Percentiles rank a stretch among this genome's conserved stretches.
phyloP scores from a whole-genome alignment of 2,888 invertebrate genomes.

The Hydroisotoma schaefferi region DNA sequence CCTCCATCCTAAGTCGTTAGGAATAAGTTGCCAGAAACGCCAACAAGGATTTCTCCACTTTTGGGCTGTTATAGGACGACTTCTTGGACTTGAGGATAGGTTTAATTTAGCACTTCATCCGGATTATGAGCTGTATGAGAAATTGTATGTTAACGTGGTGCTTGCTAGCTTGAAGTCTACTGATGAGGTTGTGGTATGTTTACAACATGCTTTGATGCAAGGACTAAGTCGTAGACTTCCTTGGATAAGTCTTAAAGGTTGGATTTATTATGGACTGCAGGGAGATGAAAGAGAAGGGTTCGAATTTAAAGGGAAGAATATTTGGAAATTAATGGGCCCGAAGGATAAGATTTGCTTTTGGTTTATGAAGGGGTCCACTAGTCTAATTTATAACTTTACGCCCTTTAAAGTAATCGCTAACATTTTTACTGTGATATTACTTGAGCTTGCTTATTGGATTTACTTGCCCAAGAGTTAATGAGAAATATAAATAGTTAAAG shows the following conservation, averaged over 20 bases:
- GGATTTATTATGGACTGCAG: constrained; percentile 27
- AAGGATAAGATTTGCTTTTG: constrained; percentile 21
- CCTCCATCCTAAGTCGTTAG: constrained; percentile 42
- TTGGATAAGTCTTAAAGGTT: constrained; percentile 26
- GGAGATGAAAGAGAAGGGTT: constrained; percentile 17
- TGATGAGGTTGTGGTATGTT: constrained; percentile 33
- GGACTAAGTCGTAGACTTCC: constrained; percentile 24
- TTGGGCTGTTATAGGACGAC: constrained; percentile 39
- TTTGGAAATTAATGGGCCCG: constrained; percentile 31
- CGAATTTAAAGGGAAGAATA: constrained; percentile 28
- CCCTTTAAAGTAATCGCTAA: constrained; percentile 7
- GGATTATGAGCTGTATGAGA: constrained; percentile 24
- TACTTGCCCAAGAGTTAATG: constrained; percentile 16
- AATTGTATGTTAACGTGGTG: constrained; percentile 29
- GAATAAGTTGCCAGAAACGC: constrained; percentile 20
- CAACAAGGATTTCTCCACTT: constrained; percentile 34
- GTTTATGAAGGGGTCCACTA: constrained; percentile 1
- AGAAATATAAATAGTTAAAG: no score
- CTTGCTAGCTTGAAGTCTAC: constrained; percentile 36
- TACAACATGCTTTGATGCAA: constrained; percentile 32
- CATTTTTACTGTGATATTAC: constrained; percentile 9
- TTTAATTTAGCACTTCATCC: constrained; percentile 37
- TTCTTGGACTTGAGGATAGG: constrained; percentile 39
- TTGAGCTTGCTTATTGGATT: constrained; percentile 24
- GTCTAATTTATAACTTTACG: constrained; percentile 2